Base-by-base conservation (phyloP, 2,888 invertebrate species). In the Cheiracanthium punctorium region DNA sequence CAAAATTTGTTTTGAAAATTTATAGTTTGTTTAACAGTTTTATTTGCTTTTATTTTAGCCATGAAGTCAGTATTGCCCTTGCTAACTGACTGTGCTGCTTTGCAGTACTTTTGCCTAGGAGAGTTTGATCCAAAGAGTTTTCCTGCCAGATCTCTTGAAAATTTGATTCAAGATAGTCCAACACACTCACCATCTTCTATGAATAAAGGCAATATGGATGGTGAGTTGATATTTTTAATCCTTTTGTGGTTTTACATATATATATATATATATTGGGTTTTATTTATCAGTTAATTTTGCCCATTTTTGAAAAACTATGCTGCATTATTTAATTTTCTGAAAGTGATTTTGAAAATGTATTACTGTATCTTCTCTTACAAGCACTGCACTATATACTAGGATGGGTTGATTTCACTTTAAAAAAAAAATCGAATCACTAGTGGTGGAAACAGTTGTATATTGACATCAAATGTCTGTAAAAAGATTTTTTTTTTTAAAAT, bases 61-160 rank as follows among this genome's bases (percentile, higher is more conserved):
- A 73, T 89, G 37, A 82, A 88, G 30, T 89, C 88, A 17, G 74
- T 82, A 0, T 29, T 73, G n/a, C 75, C 87, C 14, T 12, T 82
- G 41, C n/a, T 89, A n/a, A 73, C 80, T 32, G 82, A 85, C 29
- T 74, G 76, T 37, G 29, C 58, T 30, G 71, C 52, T 17, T 73
- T 89, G 58, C 80, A 86, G 58, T 89, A 85, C 65, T 89, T 87
- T 58, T 79, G 87, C 52, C 48, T 87, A 29, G 82, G 86, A 7
- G 48, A 80, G 17, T 88, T 73, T 52, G 76, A 87, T 69, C 14
- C 67, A 41, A 24, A 67, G 8, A 28, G 30, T 32, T 73, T 87
- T 29, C 87, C 77, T 29, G 82, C 88, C 24, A 74, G 74, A 79
- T 82, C 87, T 24, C 73, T 89, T 0, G 81, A 88, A 20, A 32